These are phyloP conservation scores for Atta texana DNA, from an alignment of 1,140 invertebrate genomes.

Conservation along the genomic window DNA sequence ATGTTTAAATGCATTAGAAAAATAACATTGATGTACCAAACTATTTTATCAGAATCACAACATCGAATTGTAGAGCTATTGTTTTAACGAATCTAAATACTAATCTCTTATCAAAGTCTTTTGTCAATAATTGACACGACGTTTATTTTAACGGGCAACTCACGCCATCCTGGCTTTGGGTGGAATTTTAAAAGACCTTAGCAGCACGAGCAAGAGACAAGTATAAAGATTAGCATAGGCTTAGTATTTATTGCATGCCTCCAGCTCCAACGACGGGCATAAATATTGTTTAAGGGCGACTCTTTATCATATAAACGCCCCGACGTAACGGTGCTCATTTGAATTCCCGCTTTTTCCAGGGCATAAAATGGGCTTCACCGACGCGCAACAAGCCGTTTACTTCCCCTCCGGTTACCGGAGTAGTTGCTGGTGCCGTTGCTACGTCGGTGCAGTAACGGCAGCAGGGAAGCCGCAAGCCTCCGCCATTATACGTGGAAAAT, in stretches of 20 bases:
- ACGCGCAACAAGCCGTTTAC: conserved; percentile 76
- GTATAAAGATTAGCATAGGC: conserved; percentile 71
- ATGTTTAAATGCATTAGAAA: background rate
- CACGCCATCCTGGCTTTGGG: background rate
- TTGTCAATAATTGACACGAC: conserved; percentile 41
- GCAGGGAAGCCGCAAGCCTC: conserved; percentile 13
- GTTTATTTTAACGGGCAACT: conserved; percentile 7
- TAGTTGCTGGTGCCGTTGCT: background rate
- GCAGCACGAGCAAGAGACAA: conserved; percentile 47
- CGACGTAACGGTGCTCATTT: conserved; percentile 74
- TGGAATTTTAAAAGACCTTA: conserved; percentile 60
- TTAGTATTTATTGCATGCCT: conserved; percentile 71
- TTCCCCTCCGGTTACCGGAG: conserved; percentile 1
- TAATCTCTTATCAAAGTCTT: background rate
- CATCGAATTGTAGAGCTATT: background rate
- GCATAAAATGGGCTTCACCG: conserved; percentile 66
- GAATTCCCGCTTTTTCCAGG: conserved; percentile 75
- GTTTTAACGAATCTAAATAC: background rate
- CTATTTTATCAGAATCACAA: background rate
- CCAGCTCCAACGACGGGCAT: conserved; percentile 63
- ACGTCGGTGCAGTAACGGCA: background rate
- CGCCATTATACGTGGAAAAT: conserved; percentile 10
- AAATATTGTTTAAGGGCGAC: conserved; percentile 78
- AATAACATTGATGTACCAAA: background rate
- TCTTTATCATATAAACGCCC: conserved; percentile 79